Percentiles rank a stretch among this genome's conserved stretches.
These are phyloP conservation scores for Drosophila meridionalis DNA, from an alignment of 2,888 invertebrate genomes.

Conservation along the genomic window DNA sequence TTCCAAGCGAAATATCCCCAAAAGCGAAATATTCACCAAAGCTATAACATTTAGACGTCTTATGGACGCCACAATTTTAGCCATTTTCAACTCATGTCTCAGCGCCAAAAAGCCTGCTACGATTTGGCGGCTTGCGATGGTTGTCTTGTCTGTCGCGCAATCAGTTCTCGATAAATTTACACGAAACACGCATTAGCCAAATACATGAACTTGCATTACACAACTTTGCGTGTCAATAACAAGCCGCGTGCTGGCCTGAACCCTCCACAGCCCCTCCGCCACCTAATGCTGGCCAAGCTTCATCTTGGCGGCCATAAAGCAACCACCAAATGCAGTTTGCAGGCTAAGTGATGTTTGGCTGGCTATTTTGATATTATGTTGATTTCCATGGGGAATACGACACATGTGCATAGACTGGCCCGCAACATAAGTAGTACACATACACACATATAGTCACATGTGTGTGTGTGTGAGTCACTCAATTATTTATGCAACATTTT, in stretches of 20 bases:
- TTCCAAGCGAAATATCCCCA: neutral
- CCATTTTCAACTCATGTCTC: neutral
- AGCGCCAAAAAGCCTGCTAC: slow-evolving; percentile 25
- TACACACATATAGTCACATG: slow-evolving; percentile 7
- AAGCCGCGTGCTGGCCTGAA: slow-evolving; percentile 7
- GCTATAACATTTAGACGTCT: neutral
- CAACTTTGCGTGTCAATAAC: slow-evolving; percentile 44
- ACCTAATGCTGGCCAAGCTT: neutral
- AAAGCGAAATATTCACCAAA: neutral
- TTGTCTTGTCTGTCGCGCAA: slow-evolving; percentile 27
- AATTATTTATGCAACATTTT: slow-evolving; percentile 80
- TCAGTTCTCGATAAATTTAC: slow-evolving; percentile 36
- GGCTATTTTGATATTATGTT: slow-evolving; percentile 75
- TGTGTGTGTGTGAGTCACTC: slow-evolving; percentile 40
- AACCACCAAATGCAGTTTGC: slow-evolving; percentile 60
- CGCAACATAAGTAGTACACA: slow-evolving; percentile 4
- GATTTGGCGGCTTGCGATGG: slow-evolving; percentile 17
- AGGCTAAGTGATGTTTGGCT: slow-evolving; percentile 55
- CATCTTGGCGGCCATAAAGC: slow-evolving; percentile 41
- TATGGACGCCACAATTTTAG: neutral
- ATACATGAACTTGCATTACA: slow-evolving; percentile 45
- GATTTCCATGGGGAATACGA: slow-evolving; percentile 81
- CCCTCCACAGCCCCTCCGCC: no score
- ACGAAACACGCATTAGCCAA: slow-evolving; percentile 59
- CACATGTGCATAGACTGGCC: slow-evolving; percentile 54